A percentile compares a stretch with the other conserved stretches of the same genome.
Evolutionary conservation across 2,888 invertebrate genomes (phyloP).

Genomic region (Acleris sparsana): DNA sequence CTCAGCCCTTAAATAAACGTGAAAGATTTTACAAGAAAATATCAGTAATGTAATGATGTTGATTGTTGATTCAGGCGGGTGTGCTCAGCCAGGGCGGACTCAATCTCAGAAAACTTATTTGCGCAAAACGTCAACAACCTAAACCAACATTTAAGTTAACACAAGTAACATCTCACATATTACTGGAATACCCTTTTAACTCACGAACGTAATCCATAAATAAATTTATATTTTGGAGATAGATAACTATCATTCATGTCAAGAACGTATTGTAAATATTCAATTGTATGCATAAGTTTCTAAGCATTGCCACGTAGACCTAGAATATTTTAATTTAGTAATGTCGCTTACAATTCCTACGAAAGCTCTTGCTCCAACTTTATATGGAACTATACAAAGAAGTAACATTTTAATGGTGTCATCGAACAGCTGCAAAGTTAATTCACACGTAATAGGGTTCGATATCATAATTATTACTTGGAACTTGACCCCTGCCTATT

Average conservation of each 20-base stretch:
- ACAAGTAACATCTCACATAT: background rate
- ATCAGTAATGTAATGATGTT: conserved; percentile 2
- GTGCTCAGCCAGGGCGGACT: background rate
- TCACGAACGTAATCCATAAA: background rate
- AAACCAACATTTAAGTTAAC: background rate
- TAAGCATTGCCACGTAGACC: too few species aligned
- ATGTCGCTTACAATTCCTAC: too few species aligned
- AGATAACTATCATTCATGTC: too few species aligned
- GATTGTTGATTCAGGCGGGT: background rate
- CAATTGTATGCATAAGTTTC: too few species aligned
- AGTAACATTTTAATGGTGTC: too few species aligned
- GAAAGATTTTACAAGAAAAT: background rate
- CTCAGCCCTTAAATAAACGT: background rate
- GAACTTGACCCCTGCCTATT: conserved; percentile 13
- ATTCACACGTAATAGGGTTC: background rate
- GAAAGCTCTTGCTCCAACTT: too few species aligned
- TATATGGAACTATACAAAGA: too few species aligned
- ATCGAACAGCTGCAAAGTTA: background rate
- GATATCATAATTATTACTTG: background rate
- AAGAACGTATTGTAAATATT: too few species aligned
- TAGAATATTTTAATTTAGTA: too few species aligned
- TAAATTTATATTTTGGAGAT: too few species aligned
- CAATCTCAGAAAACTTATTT: conserved; percentile 1
- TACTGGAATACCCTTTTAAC: background rate
- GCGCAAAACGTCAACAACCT: background rate